phyloP scores from a whole-genome alignment of 1,140 invertebrate genomes.

The Dreissena polymorpha region DNA sequence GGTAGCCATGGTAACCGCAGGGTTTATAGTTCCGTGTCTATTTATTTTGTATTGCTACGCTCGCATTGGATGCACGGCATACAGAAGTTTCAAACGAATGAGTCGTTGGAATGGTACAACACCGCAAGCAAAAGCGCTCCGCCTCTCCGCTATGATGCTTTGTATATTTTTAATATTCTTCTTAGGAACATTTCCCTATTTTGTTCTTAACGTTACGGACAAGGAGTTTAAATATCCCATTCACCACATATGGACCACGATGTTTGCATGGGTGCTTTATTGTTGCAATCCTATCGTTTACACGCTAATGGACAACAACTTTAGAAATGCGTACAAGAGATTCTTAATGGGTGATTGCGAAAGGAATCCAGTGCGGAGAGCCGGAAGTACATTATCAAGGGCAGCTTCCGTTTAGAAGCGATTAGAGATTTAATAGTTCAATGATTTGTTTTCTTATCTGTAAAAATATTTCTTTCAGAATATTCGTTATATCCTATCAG shows the following conservation, averaged over 20 bases:
- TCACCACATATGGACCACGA: conserved; percentile 64
- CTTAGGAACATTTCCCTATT: conserved; percentile 68
- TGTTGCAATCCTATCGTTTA: conserved; percentile 66
- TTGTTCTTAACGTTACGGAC: conserved; percentile 64
- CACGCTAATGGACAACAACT: conserved; percentile 67
- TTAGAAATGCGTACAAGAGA: conserved; percentile 62
- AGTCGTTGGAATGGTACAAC: conserved; percentile 59
- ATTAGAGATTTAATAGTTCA: too few species aligned
- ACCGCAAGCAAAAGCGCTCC: conserved; percentile 58
- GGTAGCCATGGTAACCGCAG: conserved; percentile 66
- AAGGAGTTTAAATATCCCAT: conserved; percentile 56
- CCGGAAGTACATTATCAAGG: conserved; percentile 41
- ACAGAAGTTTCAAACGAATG: conserved; percentile 63
- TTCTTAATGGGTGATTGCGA: conserved; percentile 59
- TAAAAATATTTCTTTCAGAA: too few species aligned
- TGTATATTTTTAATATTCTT: conserved; percentile 68
- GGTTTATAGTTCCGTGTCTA: conserved; percentile 71
- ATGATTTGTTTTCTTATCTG: too few species aligned
- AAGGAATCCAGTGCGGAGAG: conserved; percentile 45
- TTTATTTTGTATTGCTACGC: conserved; percentile 74
- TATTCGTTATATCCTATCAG: too few species aligned
- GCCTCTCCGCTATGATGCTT: conserved; percentile 68
- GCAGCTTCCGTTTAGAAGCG: conserved; percentile 33
- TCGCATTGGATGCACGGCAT: conserved; percentile 71
- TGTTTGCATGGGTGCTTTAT: conserved; percentile 66